Evolutionary conservation across 1,140 invertebrate species (phyloP).

Genomic region (Globodera rostochiensis): DNA sequence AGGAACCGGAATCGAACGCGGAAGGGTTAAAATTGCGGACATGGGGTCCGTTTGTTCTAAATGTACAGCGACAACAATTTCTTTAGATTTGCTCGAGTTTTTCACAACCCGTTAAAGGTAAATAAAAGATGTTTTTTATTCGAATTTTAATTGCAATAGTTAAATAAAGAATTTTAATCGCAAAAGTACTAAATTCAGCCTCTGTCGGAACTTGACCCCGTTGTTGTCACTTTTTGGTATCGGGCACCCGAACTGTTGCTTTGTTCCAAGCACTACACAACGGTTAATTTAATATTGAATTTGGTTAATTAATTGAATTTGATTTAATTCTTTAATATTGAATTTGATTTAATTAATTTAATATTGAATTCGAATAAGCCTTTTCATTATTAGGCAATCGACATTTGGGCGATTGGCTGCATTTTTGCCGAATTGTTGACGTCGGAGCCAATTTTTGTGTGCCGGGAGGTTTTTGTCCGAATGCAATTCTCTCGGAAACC

Average conservation of each 20-base stretch:
- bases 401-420: conserved; percentile 99
- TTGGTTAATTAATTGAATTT: conserved; percentile 15
- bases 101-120: conserved; percentile 91
- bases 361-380: no score
- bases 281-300: conserved; percentile 49
- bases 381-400: conserved; percentile 66
- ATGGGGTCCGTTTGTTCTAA: conserved; percentile 75
- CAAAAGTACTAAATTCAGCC: conserved; percentile 68
- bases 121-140: background rate
- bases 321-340: no score
- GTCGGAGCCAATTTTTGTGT: conserved; percentile 98
- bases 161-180: background rate
- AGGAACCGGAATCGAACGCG: conserved; percentile 78
- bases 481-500: background rate
- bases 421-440: conserved; percentile 96
- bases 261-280: conserved; percentile 92
- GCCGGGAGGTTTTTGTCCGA: conserved; percentile 77
- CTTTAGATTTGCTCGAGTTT: conserved; percentile 84
- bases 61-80: background rate
- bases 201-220: conserved; percentile 94
- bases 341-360: conserved; percentile 19
- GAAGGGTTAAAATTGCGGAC: conserved; percentile 77
- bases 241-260: conserved; percentile 92
- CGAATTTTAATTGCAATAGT: conserved; percentile 14
- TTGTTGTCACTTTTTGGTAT: conserved; percentile 99